These are phyloP conservation scores for Sebastes diploproa DNA, from an alignment of 2,797 vertebrate genomes.

Conservation along the genomic window DNA sequence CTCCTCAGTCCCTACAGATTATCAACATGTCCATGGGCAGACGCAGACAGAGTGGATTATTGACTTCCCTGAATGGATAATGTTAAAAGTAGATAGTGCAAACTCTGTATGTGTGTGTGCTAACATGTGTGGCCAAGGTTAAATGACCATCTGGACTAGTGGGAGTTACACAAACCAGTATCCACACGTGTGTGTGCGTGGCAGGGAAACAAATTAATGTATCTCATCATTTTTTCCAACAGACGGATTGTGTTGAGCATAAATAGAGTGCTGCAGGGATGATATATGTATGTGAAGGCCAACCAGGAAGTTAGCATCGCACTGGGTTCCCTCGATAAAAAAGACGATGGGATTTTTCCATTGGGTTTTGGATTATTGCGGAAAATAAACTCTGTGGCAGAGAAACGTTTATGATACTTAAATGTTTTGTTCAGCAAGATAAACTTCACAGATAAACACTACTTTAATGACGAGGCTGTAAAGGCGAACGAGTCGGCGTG, in stretches of 20 bases:
- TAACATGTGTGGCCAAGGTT: not conserved
- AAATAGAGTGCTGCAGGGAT: too few relatives aligned
- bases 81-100: not conserved
- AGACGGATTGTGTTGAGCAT: not conserved
- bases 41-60: not conserved
- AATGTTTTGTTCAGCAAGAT: too few relatives aligned
- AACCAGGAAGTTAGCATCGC: too few relatives aligned
- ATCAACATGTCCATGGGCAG: not conserved
- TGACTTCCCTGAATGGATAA: not conserved
- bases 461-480: too few relatives aligned
- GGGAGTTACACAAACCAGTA: not conserved
- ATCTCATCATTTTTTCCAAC: not conserved
- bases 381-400: too few relatives aligned
- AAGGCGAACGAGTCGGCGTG: too few relatives aligned
- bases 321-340: too few relatives aligned
- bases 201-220: not conserved
- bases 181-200: not conserved
- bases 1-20: not conserved
- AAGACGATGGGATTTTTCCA: too few relatives aligned
- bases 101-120: not conserved
- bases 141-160: not conserved
- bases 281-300: too few relatives aligned
- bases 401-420: too few relatives aligned
- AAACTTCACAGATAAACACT: too few relatives aligned
- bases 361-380: too few relatives aligned